These are phyloP conservation scores for Formicarius rufipectus DNA, from an alignment of 2,113 vertebrate species.

Conservation along the genomic window DNA sequence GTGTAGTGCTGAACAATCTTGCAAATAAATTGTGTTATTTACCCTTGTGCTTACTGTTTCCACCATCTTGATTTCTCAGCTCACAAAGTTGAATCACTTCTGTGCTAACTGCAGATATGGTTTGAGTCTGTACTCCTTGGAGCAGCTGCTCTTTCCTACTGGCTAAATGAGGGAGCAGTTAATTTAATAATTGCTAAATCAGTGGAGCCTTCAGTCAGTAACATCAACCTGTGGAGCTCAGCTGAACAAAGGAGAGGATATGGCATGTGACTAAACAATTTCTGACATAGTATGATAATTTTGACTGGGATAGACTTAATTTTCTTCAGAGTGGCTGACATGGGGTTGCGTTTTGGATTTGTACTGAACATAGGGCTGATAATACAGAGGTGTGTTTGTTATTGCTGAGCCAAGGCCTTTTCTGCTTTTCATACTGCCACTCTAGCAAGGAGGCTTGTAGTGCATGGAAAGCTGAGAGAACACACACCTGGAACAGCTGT, in stretches of 20 bases:
- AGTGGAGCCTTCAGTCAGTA: not conserved
- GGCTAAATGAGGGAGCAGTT: not conserved
- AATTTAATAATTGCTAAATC: not conserved
- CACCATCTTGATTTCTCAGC: not conserved
- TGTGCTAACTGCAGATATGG: not conserved
- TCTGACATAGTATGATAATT: not conserved
- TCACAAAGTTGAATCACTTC: not conserved
- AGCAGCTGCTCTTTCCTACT: not conserved
- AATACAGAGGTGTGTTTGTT: not conserved
- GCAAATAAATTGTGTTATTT: not conserved
- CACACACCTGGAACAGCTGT: not conserved
- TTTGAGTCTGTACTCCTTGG: not conserved
- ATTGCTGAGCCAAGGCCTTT: not conserved
- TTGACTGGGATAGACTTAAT: not conserved
- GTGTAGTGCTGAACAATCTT: not conserved
- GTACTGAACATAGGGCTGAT: not conserved
- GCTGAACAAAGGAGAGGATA: not conserved
- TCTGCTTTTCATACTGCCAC: fast-evolving
- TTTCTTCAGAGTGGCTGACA: not conserved
- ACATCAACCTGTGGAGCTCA: not conserved
- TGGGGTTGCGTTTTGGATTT: not conserved
- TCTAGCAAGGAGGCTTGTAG: fast-evolving
- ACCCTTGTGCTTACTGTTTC: not conserved
- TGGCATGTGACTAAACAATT: not conserved
- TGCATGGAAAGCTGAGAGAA: not conserved